These are phyloP conservation scores for Chondrosia reniformis DNA, from an alignment of 37 sponge, comb jelly and placozoan genomes.

Conservation along the genomic window DNA sequence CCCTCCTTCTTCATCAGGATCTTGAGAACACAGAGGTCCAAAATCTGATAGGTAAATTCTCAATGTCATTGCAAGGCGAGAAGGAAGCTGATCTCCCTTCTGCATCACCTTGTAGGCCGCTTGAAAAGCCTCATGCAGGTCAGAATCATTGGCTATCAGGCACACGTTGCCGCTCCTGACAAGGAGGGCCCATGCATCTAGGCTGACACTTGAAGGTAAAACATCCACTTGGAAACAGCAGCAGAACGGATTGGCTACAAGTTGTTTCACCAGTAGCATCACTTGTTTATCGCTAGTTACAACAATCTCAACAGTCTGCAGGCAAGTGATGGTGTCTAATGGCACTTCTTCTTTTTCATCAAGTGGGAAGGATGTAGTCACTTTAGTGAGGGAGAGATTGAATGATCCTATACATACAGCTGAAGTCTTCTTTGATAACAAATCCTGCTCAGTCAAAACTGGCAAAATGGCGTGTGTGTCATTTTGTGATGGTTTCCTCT, in stretches of 20 bases:
- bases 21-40: neutral
- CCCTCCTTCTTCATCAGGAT: neutral
- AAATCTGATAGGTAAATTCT: neutral
- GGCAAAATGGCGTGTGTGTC: neutral
- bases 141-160: neutral
- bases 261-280: neutral
- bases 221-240: conserved; percentile 11
- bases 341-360: neutral
- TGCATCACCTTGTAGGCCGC: neutral
- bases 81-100: neutral
- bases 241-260: conserved; percentile 10
- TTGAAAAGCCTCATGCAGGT: neutral
- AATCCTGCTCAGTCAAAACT: neutral
- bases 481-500: too few relatives aligned
- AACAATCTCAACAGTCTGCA: neutral
- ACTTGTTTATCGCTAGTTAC: neutral
- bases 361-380: neutral
- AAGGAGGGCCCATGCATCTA: neutral
- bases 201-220: too few relatives aligned
- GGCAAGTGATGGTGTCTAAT: neutral
- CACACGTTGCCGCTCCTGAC: neutral
- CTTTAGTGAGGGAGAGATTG: neutral
- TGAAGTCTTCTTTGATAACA: neutral
- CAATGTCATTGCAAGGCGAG: neutral
- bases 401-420: neutral